phyloP scores from a whole-genome alignment of 2,113 vertebrate species.

The Circaetus gallicus region DNA sequence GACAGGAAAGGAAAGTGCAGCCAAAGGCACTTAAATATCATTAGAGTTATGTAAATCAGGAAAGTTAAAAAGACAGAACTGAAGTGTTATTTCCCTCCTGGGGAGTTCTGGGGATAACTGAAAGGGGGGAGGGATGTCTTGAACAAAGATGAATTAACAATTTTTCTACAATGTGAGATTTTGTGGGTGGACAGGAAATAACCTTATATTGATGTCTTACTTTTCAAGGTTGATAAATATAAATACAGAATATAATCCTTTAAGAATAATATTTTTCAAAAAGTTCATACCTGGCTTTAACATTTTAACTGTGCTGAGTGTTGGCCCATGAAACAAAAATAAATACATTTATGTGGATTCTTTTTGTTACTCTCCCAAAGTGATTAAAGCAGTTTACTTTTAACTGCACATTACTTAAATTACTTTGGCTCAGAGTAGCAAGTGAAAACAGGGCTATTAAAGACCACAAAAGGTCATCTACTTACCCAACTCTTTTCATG shows the following conservation, averaged over 20 bases:
- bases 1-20: slow-evolving; percentile 16
- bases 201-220: background rate
- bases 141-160: background rate
- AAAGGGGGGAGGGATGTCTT: background rate
- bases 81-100: slow-evolving; percentile 49
- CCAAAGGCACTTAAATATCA: slow-evolving; percentile 37
- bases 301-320: background rate
- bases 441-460: background rate
- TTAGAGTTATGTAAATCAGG: slow-evolving; percentile 47
- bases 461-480: background rate
- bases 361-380: background rate
- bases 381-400: background rate
- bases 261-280: background rate
- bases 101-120: slow-evolving; percentile 40
- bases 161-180: slow-evolving; percentile 29
- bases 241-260: background rate
- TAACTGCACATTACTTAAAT: background rate
- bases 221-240: background rate
- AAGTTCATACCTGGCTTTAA: background rate
- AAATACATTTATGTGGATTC: background rate
- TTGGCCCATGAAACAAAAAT: background rate
- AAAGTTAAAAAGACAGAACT: slow-evolving; percentile 40
- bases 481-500: background rate
- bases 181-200: background rate
- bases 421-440: background rate